Base-by-base conservation (phyloP, 2,113 vertebrate species). In the Apteryx owenii region DNA sequence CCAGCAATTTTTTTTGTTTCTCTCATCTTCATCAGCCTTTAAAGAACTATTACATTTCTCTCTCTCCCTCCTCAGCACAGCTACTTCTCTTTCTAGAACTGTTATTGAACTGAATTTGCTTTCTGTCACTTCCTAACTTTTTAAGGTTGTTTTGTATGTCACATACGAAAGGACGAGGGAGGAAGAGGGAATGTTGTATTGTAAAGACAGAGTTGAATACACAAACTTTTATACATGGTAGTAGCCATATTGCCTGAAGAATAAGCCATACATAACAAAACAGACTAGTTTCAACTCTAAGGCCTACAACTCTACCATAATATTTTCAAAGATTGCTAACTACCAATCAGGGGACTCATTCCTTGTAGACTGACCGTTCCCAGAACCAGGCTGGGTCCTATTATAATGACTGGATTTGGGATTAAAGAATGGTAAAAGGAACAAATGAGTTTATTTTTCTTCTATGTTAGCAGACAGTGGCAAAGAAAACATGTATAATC, bases 361-460 rank as follows among this genome's bases (percentile, higher is more conserved):
- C 92, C 94, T 96, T 97, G 85, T 90, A 98, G 97, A 98, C 97
- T 98, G 97, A 96, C 95, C 96, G 96, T 92, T 81, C 92, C 92
- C 65, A 95, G 97, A 98, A 95, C 96, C 51, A 97, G 89, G 22
- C 95, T 95, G 97, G 84, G 93, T 68, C 94, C 64, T 96, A 91
- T 94, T 88, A 96, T 95, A 97, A 96, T 96, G 94, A 98, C 95
- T 96, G 94, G 93, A 97, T 38, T 87, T 83, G 90, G 89, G 92
- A 97, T 72, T 97, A 96, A 83, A 60, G 65, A 95, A 81, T 17
- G 42, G 68, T 38, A 91, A 92, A 92, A 86, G 65, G 95, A 97
- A 94, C n/a, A 97, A 97, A 96, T 36, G 90, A 92, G 90, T 95
- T 95, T 96, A 91, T 93, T 91, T 78, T 78, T 91, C 90, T 94